Percentiles rank a stretch among this genome's conserved stretches.
phyloP scores from a whole-genome alignment of 2,888 invertebrate genomes.

The Scaptomyza reducta region DNA sequence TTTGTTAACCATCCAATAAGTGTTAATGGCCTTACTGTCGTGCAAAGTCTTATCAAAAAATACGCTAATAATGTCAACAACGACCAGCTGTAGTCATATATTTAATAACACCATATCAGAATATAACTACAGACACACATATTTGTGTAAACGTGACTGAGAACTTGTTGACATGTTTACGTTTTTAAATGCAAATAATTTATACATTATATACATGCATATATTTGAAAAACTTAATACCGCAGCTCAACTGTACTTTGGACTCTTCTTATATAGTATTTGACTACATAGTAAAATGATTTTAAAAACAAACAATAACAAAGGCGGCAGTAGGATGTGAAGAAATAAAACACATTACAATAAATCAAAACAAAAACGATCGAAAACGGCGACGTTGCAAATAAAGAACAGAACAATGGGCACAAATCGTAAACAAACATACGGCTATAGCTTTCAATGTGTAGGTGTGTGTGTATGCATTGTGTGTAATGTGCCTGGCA shows the following conservation, averaged over 20 bases:
- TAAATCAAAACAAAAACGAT: slow-evolving; percentile 31
- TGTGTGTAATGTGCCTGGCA: slow-evolving; percentile 40
- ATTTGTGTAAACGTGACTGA: slow-evolving; percentile 51
- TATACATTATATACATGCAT: not conserved
- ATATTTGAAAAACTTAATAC: slow-evolving; percentile 7
- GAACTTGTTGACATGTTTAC: slow-evolving; percentile 54
- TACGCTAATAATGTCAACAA: slow-evolving; percentile 49
- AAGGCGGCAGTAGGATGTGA: slow-evolving; percentile 22
- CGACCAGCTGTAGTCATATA: slow-evolving; percentile 15
- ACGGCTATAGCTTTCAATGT: not conserved
- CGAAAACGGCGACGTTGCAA: slow-evolving; percentile 15
- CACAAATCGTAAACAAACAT: slow-evolving; percentile 18
- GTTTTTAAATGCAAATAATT: slow-evolving; percentile 1
- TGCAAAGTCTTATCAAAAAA: not conserved
- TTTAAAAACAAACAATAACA: slow-evolving; percentile 32
- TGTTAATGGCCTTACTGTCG: not conserved
- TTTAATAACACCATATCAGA: slow-evolving; percentile 2
- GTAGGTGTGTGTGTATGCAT: not conserved
- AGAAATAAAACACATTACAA: slow-evolving; percentile 20
- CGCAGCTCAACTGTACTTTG: slow-evolving; percentile 49
- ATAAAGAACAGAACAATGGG: slow-evolving; percentile 18
- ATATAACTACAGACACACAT: slow-evolving; percentile 13
- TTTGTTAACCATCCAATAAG: not conserved
- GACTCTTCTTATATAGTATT: slow-evolving; percentile 34
- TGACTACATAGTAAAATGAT: slow-evolving; percentile 28